A percentile compares a stretch with the other conserved stretches of the same genome.
Evolutionary conservation across 1,140 invertebrate genomes (phyloP).

Genomic region (Agraylea sexmaculata): DNA sequence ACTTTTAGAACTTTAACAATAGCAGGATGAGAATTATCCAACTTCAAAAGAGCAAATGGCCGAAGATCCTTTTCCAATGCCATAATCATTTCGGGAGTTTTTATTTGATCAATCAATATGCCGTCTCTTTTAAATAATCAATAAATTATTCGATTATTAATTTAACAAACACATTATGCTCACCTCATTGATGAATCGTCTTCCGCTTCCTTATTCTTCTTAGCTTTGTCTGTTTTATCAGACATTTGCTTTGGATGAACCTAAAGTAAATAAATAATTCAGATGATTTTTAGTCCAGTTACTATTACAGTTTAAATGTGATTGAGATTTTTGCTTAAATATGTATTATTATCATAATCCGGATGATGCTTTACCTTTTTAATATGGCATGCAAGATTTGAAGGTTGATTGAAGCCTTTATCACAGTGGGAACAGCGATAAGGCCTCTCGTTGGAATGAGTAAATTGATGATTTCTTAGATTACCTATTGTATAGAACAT

Average conservation of each 20-base stretch:
- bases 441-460: conserved; percentile 68
- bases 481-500: conserved; percentile 43
- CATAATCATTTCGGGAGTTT: conserved; percentile 11
- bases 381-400: conserved; percentile 66
- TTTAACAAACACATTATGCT: neutral
- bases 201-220: neutral
- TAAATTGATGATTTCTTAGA: conserved; percentile 58
- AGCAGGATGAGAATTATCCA: conserved; percentile 7
- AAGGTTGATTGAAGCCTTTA: conserved; percentile 74
- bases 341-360: neutral
- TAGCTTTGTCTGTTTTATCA: neutral
- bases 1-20: conserved; percentile 10
- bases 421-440: conserved; percentile 68
- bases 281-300: neutral
- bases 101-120: conserved; percentile 9
- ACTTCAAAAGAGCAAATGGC: conserved; percentile 12
- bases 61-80: conserved; percentile 5
- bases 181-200: neutral
- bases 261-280: conserved; percentile 5
- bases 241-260: conserved; percentile 8
- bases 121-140: conserved; percentile 4
- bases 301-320: neutral
- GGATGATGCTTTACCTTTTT: conserved; percentile 56
- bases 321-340: neutral
- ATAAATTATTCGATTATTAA: conserved; percentile 4